Percentiles rank a stretch among this genome's conserved stretches.
phyloP scores from a whole-genome alignment of 2,113 vertebrate species.

The Pelmatolapia mariae region DNA sequence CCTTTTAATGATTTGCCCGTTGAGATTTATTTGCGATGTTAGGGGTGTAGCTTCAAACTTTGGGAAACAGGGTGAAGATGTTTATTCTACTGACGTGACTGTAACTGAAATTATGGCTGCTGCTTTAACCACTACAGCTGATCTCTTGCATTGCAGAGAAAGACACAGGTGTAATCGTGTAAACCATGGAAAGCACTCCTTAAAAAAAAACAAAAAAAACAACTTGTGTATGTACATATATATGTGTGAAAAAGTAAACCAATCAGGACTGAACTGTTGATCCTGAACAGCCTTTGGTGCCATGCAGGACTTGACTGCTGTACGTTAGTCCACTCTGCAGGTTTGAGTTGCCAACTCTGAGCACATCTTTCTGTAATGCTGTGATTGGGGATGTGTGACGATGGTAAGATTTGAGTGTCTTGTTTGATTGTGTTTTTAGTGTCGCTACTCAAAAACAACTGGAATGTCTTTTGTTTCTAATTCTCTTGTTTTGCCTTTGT shows the following conservation, averaged over 20 bases:
- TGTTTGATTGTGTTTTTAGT: conserved; percentile 16
- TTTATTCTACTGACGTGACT: not conserved
- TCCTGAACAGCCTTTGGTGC: conserved; percentile 25
- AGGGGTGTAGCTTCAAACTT: conserved; percentile 26
- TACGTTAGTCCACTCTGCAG: not conserved
- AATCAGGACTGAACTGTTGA: not conserved
- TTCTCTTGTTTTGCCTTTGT: not conserved
- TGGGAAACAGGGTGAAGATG: conserved; percentile 33
- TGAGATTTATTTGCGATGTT: conserved; percentile 46
- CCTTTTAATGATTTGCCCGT: conserved; percentile 32
- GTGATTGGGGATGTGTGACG: not conserved
- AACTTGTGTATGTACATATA: not conserved
- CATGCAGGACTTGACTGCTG: not conserved
- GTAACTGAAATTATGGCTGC: not conserved
- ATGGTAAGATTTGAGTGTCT: not conserved
- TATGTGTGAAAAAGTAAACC: not conserved
- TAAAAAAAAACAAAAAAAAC: not conserved
- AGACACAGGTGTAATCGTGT: not conserved
- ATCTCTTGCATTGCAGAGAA: not conserved
- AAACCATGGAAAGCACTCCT: not conserved
- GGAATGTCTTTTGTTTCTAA: conserved; percentile 16
- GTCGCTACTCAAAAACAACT: conserved; percentile 28
- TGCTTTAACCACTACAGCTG: conserved; percentile 1
- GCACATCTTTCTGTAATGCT: not conserved
- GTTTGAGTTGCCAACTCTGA: not conserved